Base-by-base conservation (phyloP, 2,797 vertebrate genomes). In the Chloroceryle amazona region DNA sequence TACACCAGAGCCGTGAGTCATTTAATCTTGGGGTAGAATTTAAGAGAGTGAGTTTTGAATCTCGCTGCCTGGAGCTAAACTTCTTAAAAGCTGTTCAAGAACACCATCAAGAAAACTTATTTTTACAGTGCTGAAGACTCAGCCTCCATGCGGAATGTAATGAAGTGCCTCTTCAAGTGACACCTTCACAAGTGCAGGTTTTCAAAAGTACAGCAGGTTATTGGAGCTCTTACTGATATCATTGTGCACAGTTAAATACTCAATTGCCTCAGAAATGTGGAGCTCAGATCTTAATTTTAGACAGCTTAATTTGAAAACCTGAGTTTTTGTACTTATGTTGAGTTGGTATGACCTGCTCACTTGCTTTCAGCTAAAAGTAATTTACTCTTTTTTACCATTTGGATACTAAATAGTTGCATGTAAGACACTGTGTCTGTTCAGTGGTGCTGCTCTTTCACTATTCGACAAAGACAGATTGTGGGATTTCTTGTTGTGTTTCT, bases 1-100 rank as follows among this genome's bases (percentile, higher is more conserved):
- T 65, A 99, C 99, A 39, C 99, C 99, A 55, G 99, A 99, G 94
- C 99, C 99, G 99, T 99, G 95, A 99, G 98, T 98, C 86, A 26
- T 85, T 80, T 61, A 18, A 57, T 44, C 79, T 22, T 52, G 51
- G 1, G 12, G 19, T 57, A 72, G 37, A 81, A 54, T 52, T 33
- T 65, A 39, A 46, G 10, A 4, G 10, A 13, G 31, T 12, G 13
- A 54, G 22, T 52, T 94, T 78, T n/a, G 28, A 65, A n/a, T 70
- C 37, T 88, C 3, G 0, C 15, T 81, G 37, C 29, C 15, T 42
- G 41, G 65, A 72, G 37, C 29, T 5, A 18, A 88, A 31, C 60
- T 80, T 29, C 29, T 84, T 33, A 61, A 76, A 70, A 61, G 10
- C 31, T 26, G 13, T 49, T 93, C 16, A 51, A 55, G 71, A 79